These are phyloP conservation scores for Cetoscarus ocellatus DNA, from an alignment of 2,797 vertebrate species.

Conservation along the genomic window DNA sequence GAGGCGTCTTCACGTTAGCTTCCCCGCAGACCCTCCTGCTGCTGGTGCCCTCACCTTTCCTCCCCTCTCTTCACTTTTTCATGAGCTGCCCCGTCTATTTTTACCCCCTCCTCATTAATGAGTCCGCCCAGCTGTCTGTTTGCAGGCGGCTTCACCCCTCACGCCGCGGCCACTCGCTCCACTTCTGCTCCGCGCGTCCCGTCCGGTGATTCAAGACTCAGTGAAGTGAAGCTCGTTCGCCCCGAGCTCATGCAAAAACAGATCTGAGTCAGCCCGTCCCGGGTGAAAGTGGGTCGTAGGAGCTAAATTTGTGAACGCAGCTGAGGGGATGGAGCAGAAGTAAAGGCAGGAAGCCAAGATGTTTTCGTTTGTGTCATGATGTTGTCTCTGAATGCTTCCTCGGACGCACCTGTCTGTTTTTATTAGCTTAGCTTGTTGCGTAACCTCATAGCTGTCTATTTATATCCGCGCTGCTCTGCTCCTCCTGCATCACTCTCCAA, in stretches of 20 bases:
- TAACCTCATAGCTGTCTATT: constrained; percentile 51
- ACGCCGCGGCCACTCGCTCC: constrained; percentile 2
- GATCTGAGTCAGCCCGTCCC: constrained; percentile 33
- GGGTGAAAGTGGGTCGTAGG: constrained; percentile 27
- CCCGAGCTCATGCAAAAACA: constrained; percentile 21
- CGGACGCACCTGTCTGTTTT: constrained; percentile 66
- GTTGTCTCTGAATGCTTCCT: constrained; percentile 31
- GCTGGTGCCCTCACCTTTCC: constrained; percentile 22
- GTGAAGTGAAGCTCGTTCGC: constrained; percentile 17
- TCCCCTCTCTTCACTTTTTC: constrained; percentile 52
- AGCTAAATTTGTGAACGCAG: constrained; percentile 54
- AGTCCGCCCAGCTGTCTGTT: constrained; percentile 46
- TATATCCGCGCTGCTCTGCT: constrained; percentile 6
- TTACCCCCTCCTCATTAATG: constrained; percentile 41
- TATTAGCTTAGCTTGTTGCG: constrained; percentile 58
- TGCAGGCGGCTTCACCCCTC: constrained; percentile 21
- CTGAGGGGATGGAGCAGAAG: constrained; percentile 34
- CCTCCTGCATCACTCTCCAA: constrained; percentile 22
- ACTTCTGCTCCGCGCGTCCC: not conserved
- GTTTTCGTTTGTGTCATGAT: constrained; percentile 40
- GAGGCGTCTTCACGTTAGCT: constrained; percentile 37
- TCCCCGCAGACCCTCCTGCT: not conserved
- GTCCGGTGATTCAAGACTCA: constrained; percentile 21
- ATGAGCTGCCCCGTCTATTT: constrained; percentile 56
- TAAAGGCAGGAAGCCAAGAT: constrained; percentile 27